A percentile compares a stretch with the other conserved stretches of the same genome.
Evolutionary conservation across 2,888 invertebrate species (phyloP).

Genomic region (Helobdella robusta): DNA sequence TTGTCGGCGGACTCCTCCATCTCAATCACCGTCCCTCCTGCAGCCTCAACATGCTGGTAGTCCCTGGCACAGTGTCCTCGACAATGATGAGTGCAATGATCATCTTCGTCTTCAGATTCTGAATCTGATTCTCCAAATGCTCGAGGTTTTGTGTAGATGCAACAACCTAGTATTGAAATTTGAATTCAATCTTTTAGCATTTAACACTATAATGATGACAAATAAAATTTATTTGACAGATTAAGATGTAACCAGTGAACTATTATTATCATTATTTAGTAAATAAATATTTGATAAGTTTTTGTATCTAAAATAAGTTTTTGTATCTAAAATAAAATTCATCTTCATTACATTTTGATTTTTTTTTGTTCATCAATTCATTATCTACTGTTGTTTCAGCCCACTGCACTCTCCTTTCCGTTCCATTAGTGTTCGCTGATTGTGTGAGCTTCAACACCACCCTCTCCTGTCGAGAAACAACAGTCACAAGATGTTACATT

Average conservation of each 20-base stretch:
- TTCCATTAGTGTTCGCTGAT: constrained; percentile 49
- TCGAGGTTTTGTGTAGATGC: constrained; percentile 18
- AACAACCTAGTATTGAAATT: constrained; percentile 10
- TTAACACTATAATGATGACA: not conserved
- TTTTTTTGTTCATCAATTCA: constrained; percentile 85
- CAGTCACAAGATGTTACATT: too few species aligned
- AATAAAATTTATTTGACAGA: not conserved
- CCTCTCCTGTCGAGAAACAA: too few species aligned
- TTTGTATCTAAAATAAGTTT: not conserved
- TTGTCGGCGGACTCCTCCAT: not conserved
- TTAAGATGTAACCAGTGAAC: not conserved
- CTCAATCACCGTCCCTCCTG: too few species aligned
- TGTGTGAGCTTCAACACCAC: constrained; percentile 33
- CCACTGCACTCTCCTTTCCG: constrained; percentile 79
- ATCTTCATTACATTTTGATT: constrained; percentile 78
- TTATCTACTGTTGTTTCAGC: constrained; percentile 83
- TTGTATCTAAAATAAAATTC: not conserved
- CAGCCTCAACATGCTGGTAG: not conserved
- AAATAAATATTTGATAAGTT: not conserved
- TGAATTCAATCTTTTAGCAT: not conserved
- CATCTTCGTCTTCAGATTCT: not conserved
- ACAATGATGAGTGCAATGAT: constrained; percentile 4
- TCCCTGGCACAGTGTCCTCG: constrained; percentile 1
- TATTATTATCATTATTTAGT: too few species aligned
- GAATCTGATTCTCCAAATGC: constrained; percentile 20